A percentile compares a stretch with the other conserved stretches of the same genome.
Conservation (phyloP, 2,113 vertebrate genomes). For the Nesospiza acunhae region DNA sequence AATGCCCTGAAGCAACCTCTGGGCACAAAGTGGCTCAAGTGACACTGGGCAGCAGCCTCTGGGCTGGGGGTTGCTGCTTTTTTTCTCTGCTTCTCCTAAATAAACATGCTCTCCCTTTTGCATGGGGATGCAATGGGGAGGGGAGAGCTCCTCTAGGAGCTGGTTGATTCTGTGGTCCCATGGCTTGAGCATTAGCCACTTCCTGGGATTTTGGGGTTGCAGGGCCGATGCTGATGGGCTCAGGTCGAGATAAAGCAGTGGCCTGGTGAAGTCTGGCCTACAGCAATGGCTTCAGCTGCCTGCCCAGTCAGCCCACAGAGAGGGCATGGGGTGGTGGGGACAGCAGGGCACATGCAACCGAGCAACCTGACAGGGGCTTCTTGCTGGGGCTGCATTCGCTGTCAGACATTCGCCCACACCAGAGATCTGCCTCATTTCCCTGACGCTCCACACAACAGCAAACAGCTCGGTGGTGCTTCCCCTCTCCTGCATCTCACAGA, state of each 20-base stretch:
- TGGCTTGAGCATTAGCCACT: not conserved
- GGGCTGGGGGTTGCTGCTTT: not conserved
- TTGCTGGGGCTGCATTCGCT: not conserved
- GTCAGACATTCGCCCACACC: rapidly evolving
- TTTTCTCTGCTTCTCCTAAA: not conserved
- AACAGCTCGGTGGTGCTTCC: not conserved
- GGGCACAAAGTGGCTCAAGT: not conserved
- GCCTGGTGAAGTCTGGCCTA: not conserved
- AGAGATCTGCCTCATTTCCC: not conserved
- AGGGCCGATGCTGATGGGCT: not conserved
- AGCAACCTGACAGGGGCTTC: not conserved
- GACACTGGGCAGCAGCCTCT: not conserved
- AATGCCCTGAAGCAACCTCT: not conserved
- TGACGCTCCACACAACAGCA: not conserved
- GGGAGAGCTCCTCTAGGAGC: rapidly evolving
- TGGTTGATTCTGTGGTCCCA: not conserved
- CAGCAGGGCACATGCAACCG: not conserved
- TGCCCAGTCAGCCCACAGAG: not conserved
- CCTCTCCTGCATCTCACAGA: not conserved
- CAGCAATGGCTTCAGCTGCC: not conserved
- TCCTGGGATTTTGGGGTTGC: not conserved
- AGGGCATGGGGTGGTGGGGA: not conserved
- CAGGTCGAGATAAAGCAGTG: not conserved
- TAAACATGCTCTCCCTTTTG: not conserved
- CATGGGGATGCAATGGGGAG: not conserved